A percentile compares a stretch with the other conserved stretches of the same genome.
Evolutionary conservation across 2,113 vertebrate species (phyloP).

Genomic region (Bos indicus): DNA sequence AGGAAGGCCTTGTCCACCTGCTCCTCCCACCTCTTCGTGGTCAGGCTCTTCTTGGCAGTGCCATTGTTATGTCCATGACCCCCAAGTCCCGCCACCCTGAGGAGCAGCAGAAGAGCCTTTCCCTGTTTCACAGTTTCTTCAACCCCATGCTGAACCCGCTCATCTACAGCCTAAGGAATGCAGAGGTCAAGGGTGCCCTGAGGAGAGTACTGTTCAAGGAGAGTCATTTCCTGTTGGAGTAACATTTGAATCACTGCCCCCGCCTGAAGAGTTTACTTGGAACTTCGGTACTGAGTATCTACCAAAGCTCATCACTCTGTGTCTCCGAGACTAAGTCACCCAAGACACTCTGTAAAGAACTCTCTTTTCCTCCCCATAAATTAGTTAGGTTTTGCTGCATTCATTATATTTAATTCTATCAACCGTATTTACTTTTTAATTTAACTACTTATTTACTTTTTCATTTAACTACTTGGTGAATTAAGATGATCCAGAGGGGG

Average conservation of each 20-base stretch:
- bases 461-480: neutral
- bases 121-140: neutral
- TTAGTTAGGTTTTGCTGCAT: neutral
- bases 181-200: slow-evolving; percentile 1
- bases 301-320: neutral
- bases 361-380: neutral
- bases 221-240: neutral
- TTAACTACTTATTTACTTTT: neutral
- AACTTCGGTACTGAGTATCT: neutral
- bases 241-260: neutral
- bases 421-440: neutral
- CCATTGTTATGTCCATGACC: neutral
- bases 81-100: neutral
- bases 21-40: slow-evolving; percentile 47
- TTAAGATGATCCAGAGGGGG: neutral
- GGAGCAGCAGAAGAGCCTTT: slow-evolving; percentile 18
- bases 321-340: neutral
- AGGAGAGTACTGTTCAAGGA: neutral
- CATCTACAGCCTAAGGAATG: slow-evolving; percentile 33
- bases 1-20: slow-evolving; percentile 59
- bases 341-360: neutral
- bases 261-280: neutral
- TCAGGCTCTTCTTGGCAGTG: slow-evolving; percentile 4
- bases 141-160: slow-evolving; percentile 43
- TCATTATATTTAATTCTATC: neutral